A percentile compares a stretch with the other conserved stretches of the same genome.
Conservation (phyloP, 2,113 vertebrate species). For the Martes martes region DNA sequence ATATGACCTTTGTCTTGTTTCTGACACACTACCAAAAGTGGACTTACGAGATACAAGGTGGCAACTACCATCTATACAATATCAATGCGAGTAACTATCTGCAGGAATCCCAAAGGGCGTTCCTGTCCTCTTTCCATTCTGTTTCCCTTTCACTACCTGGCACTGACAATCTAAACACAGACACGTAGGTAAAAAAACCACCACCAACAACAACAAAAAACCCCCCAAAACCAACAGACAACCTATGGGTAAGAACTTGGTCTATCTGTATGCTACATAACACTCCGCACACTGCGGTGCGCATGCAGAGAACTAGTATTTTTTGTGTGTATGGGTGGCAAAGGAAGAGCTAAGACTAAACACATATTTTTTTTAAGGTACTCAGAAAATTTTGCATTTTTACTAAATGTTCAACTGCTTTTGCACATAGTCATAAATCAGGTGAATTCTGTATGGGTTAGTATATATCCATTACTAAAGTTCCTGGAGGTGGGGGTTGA, state of each 20-base stretch:
- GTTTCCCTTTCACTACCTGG: not conserved
- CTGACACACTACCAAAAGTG: not conserved
- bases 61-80: not conserved
- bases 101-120: not conserved
- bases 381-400: not conserved
- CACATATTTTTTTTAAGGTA: not conserved
- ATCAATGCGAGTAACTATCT: not conserved
- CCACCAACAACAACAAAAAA: not conserved
- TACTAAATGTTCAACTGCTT: not conserved
- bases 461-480: conserved; percentile 18
- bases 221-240: not conserved
- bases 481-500: not conserved
- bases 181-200: not conserved
- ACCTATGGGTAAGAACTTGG: not conserved
- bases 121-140: not conserved
- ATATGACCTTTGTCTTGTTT: conserved; percentile 8
- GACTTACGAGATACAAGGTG: not conserved
- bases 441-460: not conserved
- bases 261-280: not conserved
- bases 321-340: not conserved
- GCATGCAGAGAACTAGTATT: not conserved
- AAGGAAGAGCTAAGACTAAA: not conserved
- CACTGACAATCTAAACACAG: not conserved
- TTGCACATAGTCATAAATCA: conserved; percentile 2
- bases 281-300: not conserved